Conservation (phyloP, 2,797 vertebrate genomes). For the Pangasius krempfi region DNA sequence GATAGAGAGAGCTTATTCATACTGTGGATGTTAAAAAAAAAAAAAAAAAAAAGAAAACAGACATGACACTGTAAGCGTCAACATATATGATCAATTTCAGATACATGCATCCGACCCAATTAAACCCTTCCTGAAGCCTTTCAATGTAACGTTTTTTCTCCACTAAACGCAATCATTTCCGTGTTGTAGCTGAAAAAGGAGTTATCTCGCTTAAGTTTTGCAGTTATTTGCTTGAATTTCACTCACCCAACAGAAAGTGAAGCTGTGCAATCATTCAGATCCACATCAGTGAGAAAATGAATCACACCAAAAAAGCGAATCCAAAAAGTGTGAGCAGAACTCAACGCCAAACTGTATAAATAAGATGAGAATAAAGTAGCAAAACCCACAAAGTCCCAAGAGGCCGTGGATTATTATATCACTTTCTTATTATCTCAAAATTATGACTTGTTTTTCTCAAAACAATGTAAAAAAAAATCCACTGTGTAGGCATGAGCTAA, state of each 20-base stretch:
- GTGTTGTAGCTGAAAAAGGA: constrained; percentile 14
- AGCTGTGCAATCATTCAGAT: constrained; percentile 41
- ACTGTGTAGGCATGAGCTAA: neutral
- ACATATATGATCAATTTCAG: constrained; percentile 84
- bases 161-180: constrained; percentile 2
- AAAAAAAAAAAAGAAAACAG: constrained; percentile 78
- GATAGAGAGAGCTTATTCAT: constrained; percentile 91
- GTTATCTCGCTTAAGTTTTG: constrained; percentile 24
- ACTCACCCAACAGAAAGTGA: constrained; percentile 45
- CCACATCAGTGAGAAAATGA: constrained; percentile 21
- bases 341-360: constrained; percentile 41
- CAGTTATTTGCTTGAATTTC: constrained; percentile 44
- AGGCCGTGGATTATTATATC: neutral
- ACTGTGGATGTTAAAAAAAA: constrained; percentile 83
- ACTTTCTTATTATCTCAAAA: neutral
- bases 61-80: constrained; percentile 79
- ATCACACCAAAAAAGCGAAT: constrained; percentile 19
- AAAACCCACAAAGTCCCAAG: neutral
- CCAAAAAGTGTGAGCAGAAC: constrained; percentile 42
- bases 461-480: neutral
- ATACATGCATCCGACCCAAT: constrained; percentile 78
- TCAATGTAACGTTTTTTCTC: constrained; percentile 7
- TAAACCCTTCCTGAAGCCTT: constrained; percentile 39
- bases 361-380: neutral
- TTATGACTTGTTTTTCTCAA: neutral